Evolutionary conservation across 1,140 invertebrate genomes (phyloP).

Genomic region (Penaeus vannamei): DNA sequence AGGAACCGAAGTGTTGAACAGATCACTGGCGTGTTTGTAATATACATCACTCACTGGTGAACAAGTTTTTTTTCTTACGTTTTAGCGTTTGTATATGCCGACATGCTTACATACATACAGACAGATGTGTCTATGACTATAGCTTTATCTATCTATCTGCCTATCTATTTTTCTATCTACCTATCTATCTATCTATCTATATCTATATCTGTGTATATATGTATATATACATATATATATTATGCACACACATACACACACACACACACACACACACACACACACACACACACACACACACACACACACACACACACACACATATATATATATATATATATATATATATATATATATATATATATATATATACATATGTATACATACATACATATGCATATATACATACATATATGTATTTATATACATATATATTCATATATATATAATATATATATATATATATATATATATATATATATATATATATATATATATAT

Average conservation of each 20-base stretch:
- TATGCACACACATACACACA: not conserved
- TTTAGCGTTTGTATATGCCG: not conserved
- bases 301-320: not conserved
- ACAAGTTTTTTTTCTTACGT: no score
- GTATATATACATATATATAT: not conserved
- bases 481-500: conserved; percentile 44
- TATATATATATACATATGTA: not conserved
- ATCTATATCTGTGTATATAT: not conserved
- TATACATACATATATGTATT: not conserved
- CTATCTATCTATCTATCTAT: no score
- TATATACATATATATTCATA: conserved; percentile 14
- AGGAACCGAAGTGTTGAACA: no score
- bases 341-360: conserved; percentile 18
- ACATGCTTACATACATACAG: not conserved
- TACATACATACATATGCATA: not conserved
- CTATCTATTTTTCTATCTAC: no score
- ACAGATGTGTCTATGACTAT: conserved; percentile 11
- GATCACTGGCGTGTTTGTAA: no score
- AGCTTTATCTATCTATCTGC: not conserved
- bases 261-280: conserved; percentile 27
- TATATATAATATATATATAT: conserved; percentile 9
- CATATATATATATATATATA: conserved; percentile 27
- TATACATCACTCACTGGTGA: no score
- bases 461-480: conserved; percentile 37
- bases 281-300: not conserved